Percentiles rank a stretch among this genome's conserved stretches.
phyloP scores from a whole-genome alignment of 2,888 invertebrate species.

The Andricus quercusramuli region DNA sequence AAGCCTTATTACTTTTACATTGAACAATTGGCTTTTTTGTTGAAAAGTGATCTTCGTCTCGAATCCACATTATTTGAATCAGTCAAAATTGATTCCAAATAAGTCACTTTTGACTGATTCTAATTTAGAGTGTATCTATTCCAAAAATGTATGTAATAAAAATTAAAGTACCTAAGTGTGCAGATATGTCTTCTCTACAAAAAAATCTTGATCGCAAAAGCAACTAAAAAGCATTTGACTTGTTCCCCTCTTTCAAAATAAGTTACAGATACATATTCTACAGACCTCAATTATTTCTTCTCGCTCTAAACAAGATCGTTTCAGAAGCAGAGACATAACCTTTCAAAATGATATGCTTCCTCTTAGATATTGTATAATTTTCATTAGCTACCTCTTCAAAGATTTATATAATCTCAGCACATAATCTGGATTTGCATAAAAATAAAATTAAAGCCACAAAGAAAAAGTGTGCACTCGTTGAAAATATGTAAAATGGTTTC shows the following conservation, averaged over 20 bases:
- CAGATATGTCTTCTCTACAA: too few relatives aligned
- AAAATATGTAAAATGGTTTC: conserved; percentile 36
- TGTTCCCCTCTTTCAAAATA: neutral
- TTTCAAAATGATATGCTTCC: neutral
- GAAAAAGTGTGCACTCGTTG: conserved; percentile 28
- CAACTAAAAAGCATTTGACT: neutral
- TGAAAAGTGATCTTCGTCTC: too few relatives aligned
- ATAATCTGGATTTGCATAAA: conserved; percentile 30
- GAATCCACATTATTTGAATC: too few relatives aligned
- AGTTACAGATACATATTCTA: neutral
- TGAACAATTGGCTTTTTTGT: too few relatives aligned
- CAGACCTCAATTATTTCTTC: neutral
- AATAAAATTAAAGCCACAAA: conserved; percentile 14
- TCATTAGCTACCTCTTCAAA: neutral
- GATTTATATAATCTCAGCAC: conserved; percentile 28
- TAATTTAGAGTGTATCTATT: neutral
- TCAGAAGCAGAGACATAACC: neutral
- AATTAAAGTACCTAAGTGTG: too few relatives aligned
- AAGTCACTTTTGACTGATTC: too few relatives aligned
- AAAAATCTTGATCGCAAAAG: too few relatives aligned
- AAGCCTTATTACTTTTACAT: neutral
- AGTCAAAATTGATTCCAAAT: too few relatives aligned
- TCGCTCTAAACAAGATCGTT: neutral
- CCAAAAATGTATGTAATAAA: neutral
- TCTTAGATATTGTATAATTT: conserved; percentile 9